Conservation (phyloP, 1,140 invertebrate species). For the Drosophila bocki region DNA sequence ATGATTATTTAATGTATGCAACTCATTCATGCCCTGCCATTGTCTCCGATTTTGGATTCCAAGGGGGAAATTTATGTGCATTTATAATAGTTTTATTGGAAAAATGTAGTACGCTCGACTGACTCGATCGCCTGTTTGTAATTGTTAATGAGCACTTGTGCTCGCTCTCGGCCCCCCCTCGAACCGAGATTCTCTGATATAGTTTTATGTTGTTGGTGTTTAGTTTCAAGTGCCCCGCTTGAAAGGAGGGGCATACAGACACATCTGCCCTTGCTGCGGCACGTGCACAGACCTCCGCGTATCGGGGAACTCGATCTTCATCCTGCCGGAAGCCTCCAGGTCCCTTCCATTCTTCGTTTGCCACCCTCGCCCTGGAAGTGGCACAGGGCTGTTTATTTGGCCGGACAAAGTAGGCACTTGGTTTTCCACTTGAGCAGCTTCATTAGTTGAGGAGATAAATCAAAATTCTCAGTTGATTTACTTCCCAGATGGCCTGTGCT, state of each 20-base stretch:
- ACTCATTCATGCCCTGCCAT: slow-evolving; percentile 36
- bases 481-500: slow-evolving; percentile 41
- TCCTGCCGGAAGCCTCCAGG: slow-evolving; percentile 57
- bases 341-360: slow-evolving; percentile 2
- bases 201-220: slow-evolving; percentile 45
- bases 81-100: slow-evolving; percentile 78
- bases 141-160: slow-evolving; percentile 74
- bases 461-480: slow-evolving; percentile 46
- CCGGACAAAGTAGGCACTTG: slow-evolving; percentile 38
- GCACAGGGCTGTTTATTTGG: slow-evolving; percentile 40
- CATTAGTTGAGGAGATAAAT: slow-evolving; percentile 62
- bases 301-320: slow-evolving; percentile 42
- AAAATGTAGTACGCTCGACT: slow-evolving; percentile 48
- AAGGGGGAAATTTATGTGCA: slow-evolving; percentile 70
- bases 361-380: slow-evolving; percentile 21
- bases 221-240: slow-evolving; percentile 37
- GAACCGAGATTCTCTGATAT: slow-evolving; percentile 27
- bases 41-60: slow-evolving; percentile 36
- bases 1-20: slow-evolving; percentile 46
- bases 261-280: slow-evolving; percentile 55
- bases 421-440: slow-evolving; percentile 59
- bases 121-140: slow-evolving; percentile 51
- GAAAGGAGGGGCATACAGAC: slow-evolving; percentile 16
- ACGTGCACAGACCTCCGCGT: slow-evolving; percentile 64
- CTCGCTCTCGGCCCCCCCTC: slow-evolving; percentile 28